Percentiles rank a stretch among this genome's conserved stretches.
Conservation (phyloP, 2,888 invertebrate genomes). For the Drosophila ustulata region DNA sequence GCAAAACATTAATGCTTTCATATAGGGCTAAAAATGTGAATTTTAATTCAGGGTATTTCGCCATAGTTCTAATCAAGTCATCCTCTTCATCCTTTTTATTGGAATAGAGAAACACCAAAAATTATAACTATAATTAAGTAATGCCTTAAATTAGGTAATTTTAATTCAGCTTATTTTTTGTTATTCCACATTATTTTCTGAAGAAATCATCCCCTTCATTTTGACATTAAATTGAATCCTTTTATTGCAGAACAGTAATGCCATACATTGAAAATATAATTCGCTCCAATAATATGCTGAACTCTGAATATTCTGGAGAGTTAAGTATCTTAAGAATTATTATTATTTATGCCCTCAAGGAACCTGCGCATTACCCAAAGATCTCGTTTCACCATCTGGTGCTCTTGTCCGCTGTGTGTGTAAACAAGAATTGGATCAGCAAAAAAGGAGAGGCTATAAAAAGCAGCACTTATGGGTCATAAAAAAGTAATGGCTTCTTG, state of each 20-base stretch:
- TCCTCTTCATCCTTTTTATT: too few relatives aligned
- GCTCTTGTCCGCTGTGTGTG: neutral
- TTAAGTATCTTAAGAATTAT: neutral
- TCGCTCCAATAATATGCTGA: neutral
- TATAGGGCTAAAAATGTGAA: too few relatives aligned
- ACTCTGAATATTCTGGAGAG: neutral
- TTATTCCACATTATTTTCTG: too few relatives aligned
- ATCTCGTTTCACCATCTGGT: neutral
- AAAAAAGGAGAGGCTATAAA: constrained; percentile 13
- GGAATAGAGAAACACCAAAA: too few relatives aligned
- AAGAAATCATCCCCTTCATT: too few relatives aligned
- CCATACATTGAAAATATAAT: neutral
- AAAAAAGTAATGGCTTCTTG: constrained; percentile 24
- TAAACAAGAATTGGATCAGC: neutral
- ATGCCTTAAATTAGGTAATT: too few relatives aligned
- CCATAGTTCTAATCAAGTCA: too few relatives aligned
- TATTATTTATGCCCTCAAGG: neutral
- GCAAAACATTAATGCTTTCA: neutral
- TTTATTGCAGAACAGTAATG: neutral
- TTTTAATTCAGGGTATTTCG: too few relatives aligned
- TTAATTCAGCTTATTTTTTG: too few relatives aligned
- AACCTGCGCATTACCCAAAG: neutral
- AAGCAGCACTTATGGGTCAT: constrained; percentile 26
- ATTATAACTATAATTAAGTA: too few relatives aligned
- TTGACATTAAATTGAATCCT: neutral